phyloP scores from a whole-genome alignment of 2,797 vertebrate species.

The Gymnopithys bicolor region DNA sequence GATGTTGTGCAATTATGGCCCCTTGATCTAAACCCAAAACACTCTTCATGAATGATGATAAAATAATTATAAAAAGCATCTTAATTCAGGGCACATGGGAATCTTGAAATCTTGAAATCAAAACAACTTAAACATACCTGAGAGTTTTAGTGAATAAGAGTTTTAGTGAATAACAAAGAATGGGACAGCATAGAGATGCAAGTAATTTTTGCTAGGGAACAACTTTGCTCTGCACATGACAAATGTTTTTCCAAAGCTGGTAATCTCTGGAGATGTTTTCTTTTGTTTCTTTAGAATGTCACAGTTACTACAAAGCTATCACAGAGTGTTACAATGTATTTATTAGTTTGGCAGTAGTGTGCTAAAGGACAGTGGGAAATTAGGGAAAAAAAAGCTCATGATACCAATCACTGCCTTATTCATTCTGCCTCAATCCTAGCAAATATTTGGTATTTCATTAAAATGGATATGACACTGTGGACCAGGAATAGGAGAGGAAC shows the following conservation, averaged over 20 bases:
- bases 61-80: not conserved
- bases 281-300: not conserved
- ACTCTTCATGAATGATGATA: not conserved
- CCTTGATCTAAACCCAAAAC: not conserved
- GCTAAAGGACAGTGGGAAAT: not conserved
- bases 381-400: fast-evolving
- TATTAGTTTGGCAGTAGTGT: not conserved
- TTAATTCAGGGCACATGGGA: not conserved
- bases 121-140: not conserved
- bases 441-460: not conserved
- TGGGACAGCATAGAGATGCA: not conserved
- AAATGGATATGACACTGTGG: not conserved
- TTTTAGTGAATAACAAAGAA: not conserved
- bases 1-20: not conserved
- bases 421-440: not conserved
- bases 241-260: not conserved
- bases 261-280: not conserved
- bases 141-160: not conserved
- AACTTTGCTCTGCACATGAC: not conserved
- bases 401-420: not conserved
- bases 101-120: not conserved
- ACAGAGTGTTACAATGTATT: not conserved
- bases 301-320: not conserved
- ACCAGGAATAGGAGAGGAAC: not conserved
- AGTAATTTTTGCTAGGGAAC: not conserved